Evolutionary conservation across 2,888 invertebrate species (phyloP).

Genomic region (Perizoma affinitatum): DNA sequence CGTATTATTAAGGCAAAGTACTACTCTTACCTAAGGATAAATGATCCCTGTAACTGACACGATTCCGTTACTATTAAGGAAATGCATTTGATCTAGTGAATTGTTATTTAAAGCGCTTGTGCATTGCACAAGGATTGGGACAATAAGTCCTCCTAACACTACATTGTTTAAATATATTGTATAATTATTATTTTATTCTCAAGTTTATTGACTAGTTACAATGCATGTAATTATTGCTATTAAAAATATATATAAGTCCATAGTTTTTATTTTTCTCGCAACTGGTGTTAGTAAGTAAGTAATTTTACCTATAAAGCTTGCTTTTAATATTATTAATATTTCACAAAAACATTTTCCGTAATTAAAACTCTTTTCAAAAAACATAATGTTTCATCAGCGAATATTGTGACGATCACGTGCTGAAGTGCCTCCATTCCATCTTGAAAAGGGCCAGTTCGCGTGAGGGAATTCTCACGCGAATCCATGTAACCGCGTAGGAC

Average conservation of each 20-base stretch:
- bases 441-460: constrained; percentile 20
- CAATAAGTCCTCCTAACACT: too few species aligned
- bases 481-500: constrained; percentile 1
- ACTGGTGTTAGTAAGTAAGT: too few species aligned
- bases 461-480: constrained; percentile 20
- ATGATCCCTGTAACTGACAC: constrained; percentile 13
- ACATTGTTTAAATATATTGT: too few species aligned
- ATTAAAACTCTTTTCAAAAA: too few species aligned
- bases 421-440: constrained; percentile 12
- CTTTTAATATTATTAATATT: too few species aligned
- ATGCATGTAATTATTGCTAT: too few species aligned
- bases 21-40: constrained; percentile 17
- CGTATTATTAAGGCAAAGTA: constrained; percentile 19
- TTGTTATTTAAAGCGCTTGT: background rate
- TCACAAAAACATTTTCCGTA: too few species aligned
- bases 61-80: constrained; percentile 10
- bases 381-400: background rate
- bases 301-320: too few species aligned
- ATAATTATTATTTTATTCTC: too few species aligned
- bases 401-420: constrained; percentile 21
- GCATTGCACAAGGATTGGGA: background rate
- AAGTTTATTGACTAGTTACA: too few species aligned
- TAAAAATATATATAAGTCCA: too few species aligned
- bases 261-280: too few species aligned
- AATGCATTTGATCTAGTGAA: background rate